These are phyloP conservation scores for Anomalospiza imberbis DNA, from an alignment of 2,797 vertebrate species.

Conservation along the genomic window DNA sequence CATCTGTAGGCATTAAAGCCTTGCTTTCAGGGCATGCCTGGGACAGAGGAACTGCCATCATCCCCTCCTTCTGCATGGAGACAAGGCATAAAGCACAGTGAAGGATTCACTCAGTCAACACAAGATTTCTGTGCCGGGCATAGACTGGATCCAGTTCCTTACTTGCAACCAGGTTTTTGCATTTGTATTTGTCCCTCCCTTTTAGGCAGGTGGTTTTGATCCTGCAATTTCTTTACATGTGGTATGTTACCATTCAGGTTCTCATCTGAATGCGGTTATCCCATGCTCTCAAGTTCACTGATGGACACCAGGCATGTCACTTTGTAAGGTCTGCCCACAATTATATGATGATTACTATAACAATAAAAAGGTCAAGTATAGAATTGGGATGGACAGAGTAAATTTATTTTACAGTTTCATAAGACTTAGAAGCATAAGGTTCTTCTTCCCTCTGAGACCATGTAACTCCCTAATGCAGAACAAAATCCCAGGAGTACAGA, in stretches of 20 bases:
- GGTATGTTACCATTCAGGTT: not conserved
- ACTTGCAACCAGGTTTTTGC: not conserved
- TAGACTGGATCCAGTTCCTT: not conserved
- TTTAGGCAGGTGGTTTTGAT: not conserved
- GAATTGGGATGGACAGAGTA: not conserved
- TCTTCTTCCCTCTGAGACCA: not conserved
- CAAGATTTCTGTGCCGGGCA: not conserved
- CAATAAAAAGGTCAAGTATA: not conserved
- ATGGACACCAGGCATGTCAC: not conserved
- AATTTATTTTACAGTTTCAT: not conserved
- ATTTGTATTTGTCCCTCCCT: not conserved
- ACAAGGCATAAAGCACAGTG: not conserved
- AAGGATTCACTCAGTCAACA: not conserved
- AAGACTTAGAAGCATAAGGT: not conserved
- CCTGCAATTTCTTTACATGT: not conserved
- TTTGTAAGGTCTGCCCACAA: not conserved
- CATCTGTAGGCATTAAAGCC: not conserved
- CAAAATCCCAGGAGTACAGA: not conserved
- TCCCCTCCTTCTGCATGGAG: not conserved
- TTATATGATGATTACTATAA: not conserved
- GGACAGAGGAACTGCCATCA: not conserved
- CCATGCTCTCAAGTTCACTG: not conserved
- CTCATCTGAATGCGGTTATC: not conserved
- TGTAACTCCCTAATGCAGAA: not conserved
- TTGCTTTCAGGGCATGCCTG: not conserved